phyloP scores from a whole-genome alignment of 2,888 invertebrate species.

The Caenorhabditis angaria region DNA sequence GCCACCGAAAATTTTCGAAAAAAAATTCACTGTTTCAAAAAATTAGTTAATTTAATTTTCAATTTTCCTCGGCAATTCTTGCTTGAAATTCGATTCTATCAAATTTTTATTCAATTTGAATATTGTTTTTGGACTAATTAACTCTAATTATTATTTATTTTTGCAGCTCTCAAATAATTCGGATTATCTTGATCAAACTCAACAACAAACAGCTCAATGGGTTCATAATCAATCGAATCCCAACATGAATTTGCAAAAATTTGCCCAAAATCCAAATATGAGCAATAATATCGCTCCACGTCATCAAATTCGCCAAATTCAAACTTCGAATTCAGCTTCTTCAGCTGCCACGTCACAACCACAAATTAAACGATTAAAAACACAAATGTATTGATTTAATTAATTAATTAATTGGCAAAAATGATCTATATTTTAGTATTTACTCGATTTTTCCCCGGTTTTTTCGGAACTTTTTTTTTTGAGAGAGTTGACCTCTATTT shows the following conservation, averaged over 20 bases:
- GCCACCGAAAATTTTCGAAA: no score
- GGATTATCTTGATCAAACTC: not conserved
- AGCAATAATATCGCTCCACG: not conserved
- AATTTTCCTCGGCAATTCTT: not conserved
- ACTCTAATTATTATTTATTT: not conserved
- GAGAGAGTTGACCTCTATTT: not conserved
- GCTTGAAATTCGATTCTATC: no score
- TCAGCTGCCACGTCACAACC: not conserved
- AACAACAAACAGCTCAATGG: slow-evolving; percentile 12
- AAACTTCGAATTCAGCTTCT: not conserved
- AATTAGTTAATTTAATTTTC: no score
- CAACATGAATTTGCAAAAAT: not conserved
- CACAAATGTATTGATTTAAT: slow-evolving; percentile 12
- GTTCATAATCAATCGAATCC: slow-evolving; percentile 20
- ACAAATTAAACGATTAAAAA: slow-evolving; percentile 3
- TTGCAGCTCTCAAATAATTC: not conserved
- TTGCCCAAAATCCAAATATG: not conserved
- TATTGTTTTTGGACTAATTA: not conserved
- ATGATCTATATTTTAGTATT: not conserved
- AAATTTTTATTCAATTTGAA: no score
- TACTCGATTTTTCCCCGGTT: not conserved
- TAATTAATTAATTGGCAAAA: not conserved
- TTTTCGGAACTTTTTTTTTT: not conserved
- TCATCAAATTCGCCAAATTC: not conserved
- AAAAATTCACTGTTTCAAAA: no score